These are phyloP conservation scores for Neodontobutis hainanensis DNA, from an alignment of 2,113 vertebrate species.

Conservation along the genomic window DNA sequence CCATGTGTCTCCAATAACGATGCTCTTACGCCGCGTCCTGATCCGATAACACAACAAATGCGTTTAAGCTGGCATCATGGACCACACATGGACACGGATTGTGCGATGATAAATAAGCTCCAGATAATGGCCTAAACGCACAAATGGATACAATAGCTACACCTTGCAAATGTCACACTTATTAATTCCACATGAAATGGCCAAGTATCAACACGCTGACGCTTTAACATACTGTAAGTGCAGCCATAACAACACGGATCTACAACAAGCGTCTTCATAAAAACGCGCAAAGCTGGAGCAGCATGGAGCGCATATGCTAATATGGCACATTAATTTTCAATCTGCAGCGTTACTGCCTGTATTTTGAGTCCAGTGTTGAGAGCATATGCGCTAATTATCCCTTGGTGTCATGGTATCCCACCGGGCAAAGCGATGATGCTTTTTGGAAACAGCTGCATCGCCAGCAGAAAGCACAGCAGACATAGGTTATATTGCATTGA, in stretches of 20 bases:
- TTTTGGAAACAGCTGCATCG: slow-evolving; percentile 34
- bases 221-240: slow-evolving; percentile 28
- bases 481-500: slow-evolving; percentile 2
- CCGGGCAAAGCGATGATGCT: slow-evolving; percentile 22
- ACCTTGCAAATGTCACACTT: slow-evolving; percentile 26
- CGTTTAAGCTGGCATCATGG: slow-evolving; percentile 22
- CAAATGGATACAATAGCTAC: slow-evolving; percentile 4
- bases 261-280: slow-evolving; percentile 51
- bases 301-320: slow-evolving; percentile 41
- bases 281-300: slow-evolving; percentile 32
- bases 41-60: slow-evolving; percentile 36
- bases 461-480: slow-evolving; percentile 22
- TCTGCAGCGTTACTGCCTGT: slow-evolving; percentile 50
- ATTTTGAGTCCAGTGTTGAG: slow-evolving; percentile 39
- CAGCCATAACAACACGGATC: slow-evolving; percentile 43
- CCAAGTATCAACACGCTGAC: slow-evolving; percentile 29
- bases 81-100: slow-evolving; percentile 42
- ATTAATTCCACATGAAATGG: slow-evolving; percentile 21
- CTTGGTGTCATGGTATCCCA: slow-evolving; percentile 41
- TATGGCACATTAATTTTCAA: slow-evolving; percentile 64
- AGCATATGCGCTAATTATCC: slow-evolving; percentile 59
- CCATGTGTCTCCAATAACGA: slow-evolving; percentile 28
- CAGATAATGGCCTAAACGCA: not conserved
- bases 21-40: slow-evolving; percentile 11
- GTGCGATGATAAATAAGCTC: slow-evolving; percentile 21